phyloP scores from a whole-genome alignment of 2,113 vertebrate genomes.

The Pygoscelis antarcticus region DNA sequence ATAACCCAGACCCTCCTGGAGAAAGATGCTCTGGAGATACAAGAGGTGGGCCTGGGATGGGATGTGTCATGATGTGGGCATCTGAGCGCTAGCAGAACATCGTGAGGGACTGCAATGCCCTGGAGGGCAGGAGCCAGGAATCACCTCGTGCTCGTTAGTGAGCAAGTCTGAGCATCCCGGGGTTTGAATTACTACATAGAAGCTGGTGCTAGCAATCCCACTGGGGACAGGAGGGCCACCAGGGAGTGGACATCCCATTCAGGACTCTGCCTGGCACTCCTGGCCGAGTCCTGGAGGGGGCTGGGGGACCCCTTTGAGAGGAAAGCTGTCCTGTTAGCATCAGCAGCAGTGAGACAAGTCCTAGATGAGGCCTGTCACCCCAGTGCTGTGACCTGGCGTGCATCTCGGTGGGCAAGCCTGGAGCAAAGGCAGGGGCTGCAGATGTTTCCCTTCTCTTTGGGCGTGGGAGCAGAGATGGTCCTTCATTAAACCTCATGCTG shows the following conservation, averaged over 20 bases:
- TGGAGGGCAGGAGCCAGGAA: not conserved
- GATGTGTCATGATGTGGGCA: too few relatives aligned
- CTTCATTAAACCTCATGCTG: not conserved
- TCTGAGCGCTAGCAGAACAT: too few relatives aligned
- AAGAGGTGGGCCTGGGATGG: not conserved
- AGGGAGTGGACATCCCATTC: fast-evolving
- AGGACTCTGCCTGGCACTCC: not conserved
- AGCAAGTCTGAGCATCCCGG: not conserved
- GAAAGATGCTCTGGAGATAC: not conserved
- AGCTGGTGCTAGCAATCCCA: not conserved
- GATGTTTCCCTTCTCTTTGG: not conserved
- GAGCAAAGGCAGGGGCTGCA: not conserved
- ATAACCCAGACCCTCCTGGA: not conserved
- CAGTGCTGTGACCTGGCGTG: not conserved
- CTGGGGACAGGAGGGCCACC: not conserved
- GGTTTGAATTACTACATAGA: not conserved
- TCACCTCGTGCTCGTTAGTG: fast-evolving
- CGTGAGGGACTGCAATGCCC: too few relatives aligned
- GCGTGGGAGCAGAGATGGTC: not conserved
- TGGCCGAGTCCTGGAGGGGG: too few relatives aligned
- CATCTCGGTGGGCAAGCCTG: not conserved
- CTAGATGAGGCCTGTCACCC: too few relatives aligned
- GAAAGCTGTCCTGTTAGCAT: not conserved
- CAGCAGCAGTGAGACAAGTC: not conserved
- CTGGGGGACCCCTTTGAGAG: not conserved